Percentiles rank a stretch among this genome's conserved stretches.
Conservation (phyloP, 2,797 vertebrate genomes). For the Sandelia bainsii region DNA sequence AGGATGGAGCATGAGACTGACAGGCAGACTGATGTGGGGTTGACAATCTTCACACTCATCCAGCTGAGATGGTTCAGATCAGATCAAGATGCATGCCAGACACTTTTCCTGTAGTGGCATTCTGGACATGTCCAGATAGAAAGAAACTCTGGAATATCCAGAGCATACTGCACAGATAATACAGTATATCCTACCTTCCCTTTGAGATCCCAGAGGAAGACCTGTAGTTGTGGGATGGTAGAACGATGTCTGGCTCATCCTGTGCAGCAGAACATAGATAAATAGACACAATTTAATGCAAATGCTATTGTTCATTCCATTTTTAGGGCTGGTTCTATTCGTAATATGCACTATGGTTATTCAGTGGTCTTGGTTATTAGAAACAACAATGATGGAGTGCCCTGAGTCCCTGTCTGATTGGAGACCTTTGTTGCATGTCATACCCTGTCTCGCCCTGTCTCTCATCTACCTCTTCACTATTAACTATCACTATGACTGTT, state of each 20-base stretch:
- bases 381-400: no score
- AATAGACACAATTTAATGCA: not conserved
- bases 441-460: no score
- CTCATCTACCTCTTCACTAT: no score
- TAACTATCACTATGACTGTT: no score
- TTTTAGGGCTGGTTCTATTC: not conserved
- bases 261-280: not conserved
- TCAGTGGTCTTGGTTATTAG: no score
- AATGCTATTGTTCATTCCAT: not conserved
- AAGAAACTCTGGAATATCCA: not conserved
- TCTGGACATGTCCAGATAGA: not conserved
- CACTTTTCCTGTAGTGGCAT: not conserved
- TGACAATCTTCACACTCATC: conserved; percentile 13
- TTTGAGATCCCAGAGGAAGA: not conserved
- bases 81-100: not conserved
- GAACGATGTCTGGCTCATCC: not conserved
- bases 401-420: no score
- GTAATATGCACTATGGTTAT: no score
- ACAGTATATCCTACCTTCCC: not conserved
- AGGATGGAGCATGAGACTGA: not conserved
- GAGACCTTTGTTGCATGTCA: no score
- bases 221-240: not conserved
- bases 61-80: conserved; percentile 1
- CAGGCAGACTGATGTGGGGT: not conserved
- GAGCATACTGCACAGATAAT: not conserved